Evolutionary conservation across 2,888 invertebrate species (phyloP).

Genomic region (Himalopsyche anomala): DNA sequence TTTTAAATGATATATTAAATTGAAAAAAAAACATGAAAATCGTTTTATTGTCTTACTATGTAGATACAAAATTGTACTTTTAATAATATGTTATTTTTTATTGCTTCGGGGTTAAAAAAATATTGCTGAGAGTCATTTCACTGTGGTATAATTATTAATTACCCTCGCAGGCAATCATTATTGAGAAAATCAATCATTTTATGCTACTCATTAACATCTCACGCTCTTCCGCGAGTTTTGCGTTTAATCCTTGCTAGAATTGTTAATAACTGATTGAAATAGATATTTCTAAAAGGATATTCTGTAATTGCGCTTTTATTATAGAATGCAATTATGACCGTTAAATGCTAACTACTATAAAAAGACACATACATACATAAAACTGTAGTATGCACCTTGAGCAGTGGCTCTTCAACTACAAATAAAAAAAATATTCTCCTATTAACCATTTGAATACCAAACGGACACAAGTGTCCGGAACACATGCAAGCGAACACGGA

Average conservation of each 20-base stretch:
- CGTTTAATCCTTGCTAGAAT: not conserved
- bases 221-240: not conserved
- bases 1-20: too few relatives aligned
- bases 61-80: too few relatives aligned
- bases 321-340: constrained; percentile 14
- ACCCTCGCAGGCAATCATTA: not conserved
- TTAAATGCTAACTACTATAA: constrained; percentile 20
- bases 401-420: not conserved
- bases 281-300: constrained; percentile 9
- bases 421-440: too few relatives aligned
- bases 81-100: too few relatives aligned
- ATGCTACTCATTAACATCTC: not conserved
- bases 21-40: too few relatives aligned
- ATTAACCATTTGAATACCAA: too few relatives aligned
- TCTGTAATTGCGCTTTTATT: constrained; percentile 5
- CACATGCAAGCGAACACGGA: too few relatives aligned
- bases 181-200: not conserved
- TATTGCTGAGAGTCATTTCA: not conserved
- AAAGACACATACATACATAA: not conserved
- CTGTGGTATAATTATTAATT: not conserved
- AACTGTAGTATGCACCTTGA: not conserved
- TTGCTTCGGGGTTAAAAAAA: too few relatives aligned
- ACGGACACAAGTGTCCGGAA: too few relatives aligned
- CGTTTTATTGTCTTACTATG: too few relatives aligned
- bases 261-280: constrained; percentile 3